Conservation (phyloP, 2,797 vertebrate genomes). For the Vireo griseus region DNA sequence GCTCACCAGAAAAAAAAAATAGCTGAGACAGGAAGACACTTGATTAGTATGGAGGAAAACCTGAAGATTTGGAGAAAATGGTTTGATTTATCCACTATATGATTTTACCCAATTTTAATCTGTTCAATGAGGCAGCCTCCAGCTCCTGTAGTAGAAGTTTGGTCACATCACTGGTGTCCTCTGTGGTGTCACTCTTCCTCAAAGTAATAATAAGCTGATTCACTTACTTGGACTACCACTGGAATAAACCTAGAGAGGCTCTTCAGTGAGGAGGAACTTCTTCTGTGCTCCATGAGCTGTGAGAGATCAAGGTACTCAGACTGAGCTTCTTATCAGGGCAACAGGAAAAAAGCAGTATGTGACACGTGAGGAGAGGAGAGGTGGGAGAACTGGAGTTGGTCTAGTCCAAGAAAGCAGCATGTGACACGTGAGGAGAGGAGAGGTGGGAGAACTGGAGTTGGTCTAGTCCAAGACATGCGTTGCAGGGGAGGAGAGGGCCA, state of each 20-base stretch:
- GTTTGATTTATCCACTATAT: background rate
- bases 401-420: background rate
- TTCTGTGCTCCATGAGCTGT: background rate
- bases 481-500: background rate
- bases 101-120: background rate
- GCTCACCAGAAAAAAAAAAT: background rate
- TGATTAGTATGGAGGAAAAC: background rate
- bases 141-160: background rate
- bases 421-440: background rate
- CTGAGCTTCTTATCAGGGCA: background rate
- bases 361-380: background rate
- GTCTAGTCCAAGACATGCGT: rapidly evolving
- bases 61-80: background rate
- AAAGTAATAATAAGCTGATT: background rate
- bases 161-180: background rate
- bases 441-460: background rate
- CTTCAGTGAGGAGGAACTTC: background rate
- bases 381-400: background rate
- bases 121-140: background rate
- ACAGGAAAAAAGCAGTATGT: background rate
- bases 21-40: background rate
- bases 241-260: background rate
- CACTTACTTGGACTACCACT: background rate
- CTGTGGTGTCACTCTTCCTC: background rate
- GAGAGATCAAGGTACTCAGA: background rate